phyloP scores from a whole-genome alignment of 2,888 invertebrate species.

The Nephrotoma appendiculata region DNA sequence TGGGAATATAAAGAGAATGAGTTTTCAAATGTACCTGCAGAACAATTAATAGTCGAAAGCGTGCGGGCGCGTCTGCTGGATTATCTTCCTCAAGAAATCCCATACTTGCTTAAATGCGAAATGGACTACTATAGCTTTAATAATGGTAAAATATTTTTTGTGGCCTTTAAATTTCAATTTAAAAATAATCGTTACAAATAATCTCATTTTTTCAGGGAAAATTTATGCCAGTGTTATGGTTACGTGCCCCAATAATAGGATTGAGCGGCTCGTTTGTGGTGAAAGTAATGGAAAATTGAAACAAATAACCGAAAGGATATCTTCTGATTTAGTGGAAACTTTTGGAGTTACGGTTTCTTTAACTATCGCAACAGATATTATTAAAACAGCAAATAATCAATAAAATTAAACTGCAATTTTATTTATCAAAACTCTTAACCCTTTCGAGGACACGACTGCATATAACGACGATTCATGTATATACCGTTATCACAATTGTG shows the following conservation, averaged over 20 bases:
- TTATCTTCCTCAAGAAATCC: conserved; percentile 69
- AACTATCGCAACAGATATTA: conserved; percentile 23
- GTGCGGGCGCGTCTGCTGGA: conserved; percentile 77
- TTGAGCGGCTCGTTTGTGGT: conserved; percentile 52
- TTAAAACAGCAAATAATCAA: neutral
- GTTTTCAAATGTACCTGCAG: conserved; percentile 60
- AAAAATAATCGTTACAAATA: neutral
- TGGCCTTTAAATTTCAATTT: neutral
- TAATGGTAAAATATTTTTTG: conserved; percentile 29
- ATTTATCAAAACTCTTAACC: neutral
- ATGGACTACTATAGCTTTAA: conserved; percentile 52
- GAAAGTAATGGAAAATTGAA: conserved; percentile 51
- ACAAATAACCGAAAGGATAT: conserved; percentile 49
- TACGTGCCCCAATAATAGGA: conserved; percentile 44
- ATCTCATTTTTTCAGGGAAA: conserved; percentile 29
- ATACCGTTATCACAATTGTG: too few relatives aligned
- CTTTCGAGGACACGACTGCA: too few relatives aligned
- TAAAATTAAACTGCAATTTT: neutral
- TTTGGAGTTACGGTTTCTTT: conserved; percentile 41
- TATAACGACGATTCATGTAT: too few relatives aligned
- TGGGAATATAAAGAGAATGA: conserved; percentile 53
- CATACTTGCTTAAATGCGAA: conserved; percentile 53
- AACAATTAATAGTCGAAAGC: conserved; percentile 52
- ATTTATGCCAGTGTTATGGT: conserved; percentile 44
- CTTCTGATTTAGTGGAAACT: conserved; percentile 46